A percentile compares a stretch with the other conserved stretches of the same genome.
These are phyloP conservation scores for Colaptes auratus DNA, from an alignment of 2,113 vertebrate genomes.

Conservation along the genomic window DNA sequence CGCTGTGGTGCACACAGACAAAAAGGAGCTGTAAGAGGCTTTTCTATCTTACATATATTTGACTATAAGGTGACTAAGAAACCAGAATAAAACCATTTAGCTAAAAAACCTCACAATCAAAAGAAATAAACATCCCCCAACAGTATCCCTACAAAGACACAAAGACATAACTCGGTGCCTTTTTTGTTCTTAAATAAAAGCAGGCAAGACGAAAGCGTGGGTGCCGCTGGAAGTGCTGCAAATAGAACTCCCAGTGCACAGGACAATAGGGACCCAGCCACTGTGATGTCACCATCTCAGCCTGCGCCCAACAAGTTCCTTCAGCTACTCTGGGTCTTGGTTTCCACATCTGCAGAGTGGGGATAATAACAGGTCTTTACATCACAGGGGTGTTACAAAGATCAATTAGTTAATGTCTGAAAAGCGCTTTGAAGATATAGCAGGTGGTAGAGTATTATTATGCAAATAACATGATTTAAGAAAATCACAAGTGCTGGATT, in stretches of 20 bases:
- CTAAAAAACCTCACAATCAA: not conserved
- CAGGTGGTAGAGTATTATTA: conserved; percentile 57
- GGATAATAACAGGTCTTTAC: conserved; percentile 61
- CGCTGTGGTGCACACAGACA: not conserved
- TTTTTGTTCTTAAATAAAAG: not conserved
- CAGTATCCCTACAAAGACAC: not conserved
- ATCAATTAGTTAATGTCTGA: conserved; percentile 66
- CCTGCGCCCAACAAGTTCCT: not conserved
- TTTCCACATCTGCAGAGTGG: conserved; percentile 46
- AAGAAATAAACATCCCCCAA: not conserved
- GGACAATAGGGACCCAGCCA: not conserved
- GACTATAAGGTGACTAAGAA: not conserved
- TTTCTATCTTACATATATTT: not conserved
- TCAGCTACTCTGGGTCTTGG: not conserved
- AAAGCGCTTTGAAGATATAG: conserved; percentile 65
- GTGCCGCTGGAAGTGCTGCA: not conserved
- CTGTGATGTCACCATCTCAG: accelerated
- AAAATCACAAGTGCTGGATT: conserved; percentile 68
- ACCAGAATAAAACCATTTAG: not conserved
- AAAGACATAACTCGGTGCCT: not conserved
- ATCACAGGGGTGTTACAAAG: conserved; percentile 57
- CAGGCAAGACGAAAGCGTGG: not conserved
- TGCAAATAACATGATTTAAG: conserved; percentile 66
- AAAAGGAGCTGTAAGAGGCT: not conserved
- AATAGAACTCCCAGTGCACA: not conserved